These are phyloP conservation scores for Leucoraja erinaceus DNA, from an alignment of 2,113 vertebrate species.

Conservation along the genomic window DNA sequence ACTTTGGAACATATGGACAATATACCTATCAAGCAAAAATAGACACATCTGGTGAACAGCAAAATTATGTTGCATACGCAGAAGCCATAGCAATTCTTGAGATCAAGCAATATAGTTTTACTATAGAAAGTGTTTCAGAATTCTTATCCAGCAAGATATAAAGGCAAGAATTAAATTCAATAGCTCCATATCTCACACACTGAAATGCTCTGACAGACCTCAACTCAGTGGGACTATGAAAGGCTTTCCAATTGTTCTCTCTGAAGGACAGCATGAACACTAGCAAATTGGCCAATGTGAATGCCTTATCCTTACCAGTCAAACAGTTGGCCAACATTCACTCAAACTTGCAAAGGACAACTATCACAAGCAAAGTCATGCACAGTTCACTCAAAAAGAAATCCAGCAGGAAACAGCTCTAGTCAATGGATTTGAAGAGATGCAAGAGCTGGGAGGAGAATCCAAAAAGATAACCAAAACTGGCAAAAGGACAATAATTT, in stretches of 20 bases:
- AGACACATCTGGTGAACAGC: no score
- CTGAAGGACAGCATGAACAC: background rate
- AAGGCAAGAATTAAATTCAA: no score
- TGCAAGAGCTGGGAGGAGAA: background rate
- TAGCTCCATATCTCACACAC: no score
- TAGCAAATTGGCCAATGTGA: background rate
- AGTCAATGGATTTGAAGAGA: no score
- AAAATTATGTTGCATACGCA: background rate
- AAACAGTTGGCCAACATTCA: background rate
- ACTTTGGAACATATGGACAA: no score
- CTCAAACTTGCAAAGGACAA: background rate
- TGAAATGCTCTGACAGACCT: no score
- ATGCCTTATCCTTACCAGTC: background rate
- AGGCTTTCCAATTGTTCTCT: background rate
- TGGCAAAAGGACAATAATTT: background rate
- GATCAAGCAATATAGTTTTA: no score
- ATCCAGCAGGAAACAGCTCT: background rate
- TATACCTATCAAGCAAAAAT: no score
- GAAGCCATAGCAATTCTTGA: no score
- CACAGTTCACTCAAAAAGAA: background rate
- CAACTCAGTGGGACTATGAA: background rate
- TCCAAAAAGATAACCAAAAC: background rate
- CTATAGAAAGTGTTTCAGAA: no score
- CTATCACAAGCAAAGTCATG: background rate
- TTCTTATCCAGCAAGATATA: no score